Base-by-base conservation (phyloP, 2,888 invertebrate genomes). In the Leucoptera coffeella region DNA sequence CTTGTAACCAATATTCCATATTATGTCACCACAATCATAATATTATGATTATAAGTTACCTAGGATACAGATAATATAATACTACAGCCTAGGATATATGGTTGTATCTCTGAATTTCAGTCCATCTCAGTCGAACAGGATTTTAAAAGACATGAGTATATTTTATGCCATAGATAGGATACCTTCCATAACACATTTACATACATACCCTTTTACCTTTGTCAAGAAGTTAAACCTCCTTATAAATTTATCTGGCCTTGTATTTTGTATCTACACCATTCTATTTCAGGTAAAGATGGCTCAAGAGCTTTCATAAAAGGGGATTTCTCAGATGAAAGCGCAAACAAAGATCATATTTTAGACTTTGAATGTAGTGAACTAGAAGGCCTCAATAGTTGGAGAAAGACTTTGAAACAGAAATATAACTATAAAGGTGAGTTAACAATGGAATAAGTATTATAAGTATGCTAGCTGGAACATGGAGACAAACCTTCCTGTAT, bases 271-370 rank as follows among this genome's bases (percentile, higher is more conserved):
- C n/a, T n/a, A n/a, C n/a, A n/a, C n/a, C n/a, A n/a, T n/a, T 17
- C 9, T 9, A 17, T 59, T 60, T 32, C 42, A 85, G 96, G 94
- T 2, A 78, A 81, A 40, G 97, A 99, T 77, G 95, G 86, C 3
- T 86, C 91, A 1, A 75, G 85, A 45, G 86, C 90, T 4, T 94
- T 94, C 50, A 77, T 96, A 14, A 88, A 88, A 4, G 97, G 97
- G 1, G 78, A 95, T 41, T 96, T 96, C 46, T 75, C 78, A 22
- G 77, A 81, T 33, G 74, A 74, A 38, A 61, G 49, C 77, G 78
- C 40, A 42, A 80, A 43, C 52, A 78, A 69, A 21, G 94, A 95
- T 49, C 86, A 93, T 54, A 75, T 93, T 7, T 56, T 78, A 15
- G 82, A 77, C 33, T 59, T 96, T 12, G 64, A 76, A 14, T 64